phyloP scores from a whole-genome alignment of 2,797 vertebrate genomes.

The Arrhamphus sclerolepis region DNA sequence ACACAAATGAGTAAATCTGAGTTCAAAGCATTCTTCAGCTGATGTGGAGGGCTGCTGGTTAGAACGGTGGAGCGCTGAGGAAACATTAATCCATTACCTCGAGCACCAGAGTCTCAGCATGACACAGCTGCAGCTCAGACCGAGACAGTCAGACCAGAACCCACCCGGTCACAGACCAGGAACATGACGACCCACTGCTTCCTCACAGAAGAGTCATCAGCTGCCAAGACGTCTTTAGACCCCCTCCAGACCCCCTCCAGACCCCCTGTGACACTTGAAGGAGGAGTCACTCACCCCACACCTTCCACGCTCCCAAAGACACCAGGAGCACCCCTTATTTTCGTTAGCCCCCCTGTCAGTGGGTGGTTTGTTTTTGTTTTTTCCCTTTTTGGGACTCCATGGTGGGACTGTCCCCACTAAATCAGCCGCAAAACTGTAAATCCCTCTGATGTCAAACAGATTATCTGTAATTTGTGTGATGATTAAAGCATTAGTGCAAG shows the following conservation, averaged over 20 bases:
- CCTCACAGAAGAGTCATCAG: constrained; percentile 9
- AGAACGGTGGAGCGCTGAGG: constrained; percentile 27
- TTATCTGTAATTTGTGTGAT: constrained; percentile 9
- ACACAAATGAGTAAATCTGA: constrained; percentile 21
- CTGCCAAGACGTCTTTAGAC: constrained; percentile 6
- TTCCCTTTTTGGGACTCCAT: too few relatives aligned
- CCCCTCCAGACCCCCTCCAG: constrained; percentile 1
- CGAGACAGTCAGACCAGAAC: constrained; percentile 9
- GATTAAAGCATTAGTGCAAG: neutral
- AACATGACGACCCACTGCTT: constrained; percentile 6
- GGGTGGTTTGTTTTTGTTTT: too few relatives aligned
- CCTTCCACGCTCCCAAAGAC: constrained; percentile 28
- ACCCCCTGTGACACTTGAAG: constrained; percentile 23
- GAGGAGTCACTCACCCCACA: constrained; percentile 27
- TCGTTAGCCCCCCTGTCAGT: constrained; percentile 9
- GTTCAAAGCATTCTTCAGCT: constrained; percentile 10
- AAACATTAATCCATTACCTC: constrained; percentile 28
- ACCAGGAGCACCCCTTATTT: constrained; percentile 42
- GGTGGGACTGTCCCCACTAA: constrained; percentile 1
- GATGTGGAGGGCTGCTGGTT: constrained; percentile 31
- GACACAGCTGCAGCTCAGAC: constrained; percentile 36
- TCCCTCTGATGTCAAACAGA: constrained; percentile 39
- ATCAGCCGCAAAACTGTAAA: constrained; percentile 8
- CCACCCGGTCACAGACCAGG: constrained; percentile 21
- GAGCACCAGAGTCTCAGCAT: constrained; percentile 76